A percentile compares a stretch with the other conserved stretches of the same genome.
Evolutionary conservation across 1,140 invertebrate genomes (phyloP).

Genomic region (Stenopsyche tienmushanensis): DNA sequence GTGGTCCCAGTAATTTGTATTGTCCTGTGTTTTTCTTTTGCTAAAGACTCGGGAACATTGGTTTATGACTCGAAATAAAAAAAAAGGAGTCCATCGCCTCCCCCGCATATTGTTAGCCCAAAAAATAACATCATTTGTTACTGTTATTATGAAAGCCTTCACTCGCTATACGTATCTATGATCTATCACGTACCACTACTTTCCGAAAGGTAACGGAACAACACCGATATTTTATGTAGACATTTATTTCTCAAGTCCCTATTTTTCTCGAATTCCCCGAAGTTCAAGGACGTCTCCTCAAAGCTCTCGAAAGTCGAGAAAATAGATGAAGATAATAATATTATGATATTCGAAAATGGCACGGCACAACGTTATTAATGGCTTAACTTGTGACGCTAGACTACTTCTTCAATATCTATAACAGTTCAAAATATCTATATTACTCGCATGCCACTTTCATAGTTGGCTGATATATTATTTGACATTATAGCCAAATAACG

Average conservation of each 20-base stretch:
- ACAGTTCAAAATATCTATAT: no score
- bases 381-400: no score
- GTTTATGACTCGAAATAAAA: constrained; percentile 30
- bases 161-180: constrained; percentile 10
- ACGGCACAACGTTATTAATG: no score
- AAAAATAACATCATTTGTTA: constrained; percentile 36
- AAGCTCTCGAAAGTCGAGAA: no score
- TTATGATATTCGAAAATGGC: no score
- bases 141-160: constrained; percentile 26
- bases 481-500: no score
- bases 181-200: constrained; percentile 4
- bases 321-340: no score
- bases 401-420: no score
- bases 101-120: constrained; percentile 29
- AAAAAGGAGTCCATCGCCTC: not conserved
- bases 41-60: constrained; percentile 12
- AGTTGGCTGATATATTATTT: no score
- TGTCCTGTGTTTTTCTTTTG: constrained; percentile 16
- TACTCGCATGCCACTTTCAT: no score
- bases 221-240: constrained; percentile 5
- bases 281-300: not conserved
- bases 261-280: constrained; percentile 5
- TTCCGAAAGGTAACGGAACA: not conserved
- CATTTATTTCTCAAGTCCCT: not conserved
- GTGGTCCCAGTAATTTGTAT: constrained; percentile 35